Base-by-base conservation (phyloP, 2,797 vertebrate species). In the Scolopax bukidnonensis region DNA sequence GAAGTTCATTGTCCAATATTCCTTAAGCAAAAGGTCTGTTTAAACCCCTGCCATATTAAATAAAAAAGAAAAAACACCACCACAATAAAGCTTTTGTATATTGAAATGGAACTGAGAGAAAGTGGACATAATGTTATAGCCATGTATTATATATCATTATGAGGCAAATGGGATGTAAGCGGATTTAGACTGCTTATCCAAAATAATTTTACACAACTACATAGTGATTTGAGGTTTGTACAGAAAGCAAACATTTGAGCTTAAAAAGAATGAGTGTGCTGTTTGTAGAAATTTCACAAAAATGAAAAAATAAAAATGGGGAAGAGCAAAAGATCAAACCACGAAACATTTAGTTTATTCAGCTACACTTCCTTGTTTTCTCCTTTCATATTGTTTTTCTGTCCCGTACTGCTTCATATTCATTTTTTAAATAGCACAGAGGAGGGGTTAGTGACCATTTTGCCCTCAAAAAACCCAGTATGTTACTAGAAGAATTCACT, bases 131-230 rank as follows among this genome's bases (percentile, higher is more conserved):
- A 63, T 89, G 79, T 92, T 56, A 88, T 94, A 97, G 90, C 56
- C 19, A n/a, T 61, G 27, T 87, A 91, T 96, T 96, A 89, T n/a
- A 33, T 84, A 61, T 76, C 59, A 96, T 95, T 97, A 88, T 88
- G 45, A 63, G 53, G 27, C 53, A 94, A 95, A 73, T 88, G 50
- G 53, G 38, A 96, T 87, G 70, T 80, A 83, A 96, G 67, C 36
- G 70, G 36, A 30, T 88, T 95, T 91, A 93, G 45, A 59, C 69
- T 93, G 51, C 63, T 92, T 94, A 81, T 90, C 56, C 84, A 90
- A 86, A 95, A 92, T 67, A 76, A 53, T 96, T 96, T 96, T 86
- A 95, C 87, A 95, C 33, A 94, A 63, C 57, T 95, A 19, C 20
- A 47, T 65, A 93, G 88, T 36, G n/a, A 32, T 90, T 93, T 97